A percentile compares a stretch with the other conserved stretches of the same genome.
phyloP scores from a whole-genome alignment of 1,140 invertebrate species.

The Lepidotrigona ventralis region DNA sequence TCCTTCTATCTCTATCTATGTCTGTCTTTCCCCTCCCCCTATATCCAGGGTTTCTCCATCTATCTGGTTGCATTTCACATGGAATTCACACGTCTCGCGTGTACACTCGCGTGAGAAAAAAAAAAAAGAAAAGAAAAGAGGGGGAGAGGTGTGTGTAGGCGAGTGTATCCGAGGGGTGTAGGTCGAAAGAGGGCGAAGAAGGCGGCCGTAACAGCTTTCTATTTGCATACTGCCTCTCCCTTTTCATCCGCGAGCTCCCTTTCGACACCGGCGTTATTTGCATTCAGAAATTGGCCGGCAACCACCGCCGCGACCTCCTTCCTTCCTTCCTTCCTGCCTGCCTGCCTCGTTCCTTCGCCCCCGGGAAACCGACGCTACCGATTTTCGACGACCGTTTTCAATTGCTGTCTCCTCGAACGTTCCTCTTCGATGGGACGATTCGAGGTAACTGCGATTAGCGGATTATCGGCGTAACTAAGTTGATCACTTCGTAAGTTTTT shows the following conservation, averaged over 20 bases:
- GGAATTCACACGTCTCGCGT: slow-evolving; percentile 68
- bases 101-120: slow-evolving; percentile 65
- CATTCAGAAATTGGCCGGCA: slow-evolving; percentile 80
- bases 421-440: not conserved
- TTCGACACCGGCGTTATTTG: slow-evolving; percentile 78
- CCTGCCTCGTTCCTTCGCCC: too few species aligned
- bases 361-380: not conserved
- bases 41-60: slow-evolving; percentile 34
- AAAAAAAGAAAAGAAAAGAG: slow-evolving; percentile 36
- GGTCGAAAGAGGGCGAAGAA: slow-evolving; percentile 66
- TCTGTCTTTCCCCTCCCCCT: not conserved
- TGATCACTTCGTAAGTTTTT: too few species aligned
- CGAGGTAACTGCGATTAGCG: too few species aligned
- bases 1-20: not conserved
- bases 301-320: slow-evolving; percentile 67
- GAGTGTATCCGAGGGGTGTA: slow-evolving; percentile 59
- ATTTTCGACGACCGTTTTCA: not conserved
- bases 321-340: slow-evolving; percentile 49
- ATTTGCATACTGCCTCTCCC: slow-evolving; percentile 78
- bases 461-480: too few species aligned
- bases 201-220: slow-evolving; percentile 78
- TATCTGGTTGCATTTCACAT: slow-evolving; percentile 56
- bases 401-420: not conserved
- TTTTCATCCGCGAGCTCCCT: slow-evolving; percentile 65
- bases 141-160: slow-evolving; percentile 56